Conservation (phyloP, 2,888 invertebrate genomes). For the Hartigia nigra region DNA sequence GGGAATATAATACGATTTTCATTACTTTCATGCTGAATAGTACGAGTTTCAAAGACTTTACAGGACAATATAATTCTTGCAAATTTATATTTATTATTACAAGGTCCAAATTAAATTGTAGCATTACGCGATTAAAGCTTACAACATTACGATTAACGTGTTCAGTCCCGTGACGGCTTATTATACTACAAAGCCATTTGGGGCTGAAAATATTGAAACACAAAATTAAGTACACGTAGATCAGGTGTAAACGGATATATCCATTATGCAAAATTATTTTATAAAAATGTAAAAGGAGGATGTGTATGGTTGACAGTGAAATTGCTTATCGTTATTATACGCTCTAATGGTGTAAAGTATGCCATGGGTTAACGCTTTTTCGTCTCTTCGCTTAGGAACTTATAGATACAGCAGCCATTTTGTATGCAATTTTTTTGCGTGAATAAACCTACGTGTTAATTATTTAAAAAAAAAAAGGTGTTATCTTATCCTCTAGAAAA, state of each 20-base stretch:
- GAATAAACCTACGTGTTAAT: background rate
- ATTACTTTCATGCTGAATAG: too few species aligned
- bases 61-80: background rate
- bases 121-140: background rate
- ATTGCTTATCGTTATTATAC: background rate
- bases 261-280: background rate
- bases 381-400: background rate
- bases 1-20: background rate
- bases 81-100: background rate
- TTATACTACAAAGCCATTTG: background rate
- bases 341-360: background rate
- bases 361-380: background rate
- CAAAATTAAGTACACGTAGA: background rate
- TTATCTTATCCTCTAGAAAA: slow-evolving; percentile 27
- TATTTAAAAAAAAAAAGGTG: background rate
- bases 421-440: background rate
- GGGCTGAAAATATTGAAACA: background rate
- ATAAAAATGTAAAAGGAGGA: background rate
- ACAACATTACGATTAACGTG: background rate
- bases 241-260: background rate
- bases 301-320: background rate
- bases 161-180: background rate
- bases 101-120: background rate
- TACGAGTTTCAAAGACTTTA: background rate
- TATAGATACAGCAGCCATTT: background rate